Conservation (phyloP, 92 coral and sea anemone genomes). For the Palythoa grandiflora region DNA sequence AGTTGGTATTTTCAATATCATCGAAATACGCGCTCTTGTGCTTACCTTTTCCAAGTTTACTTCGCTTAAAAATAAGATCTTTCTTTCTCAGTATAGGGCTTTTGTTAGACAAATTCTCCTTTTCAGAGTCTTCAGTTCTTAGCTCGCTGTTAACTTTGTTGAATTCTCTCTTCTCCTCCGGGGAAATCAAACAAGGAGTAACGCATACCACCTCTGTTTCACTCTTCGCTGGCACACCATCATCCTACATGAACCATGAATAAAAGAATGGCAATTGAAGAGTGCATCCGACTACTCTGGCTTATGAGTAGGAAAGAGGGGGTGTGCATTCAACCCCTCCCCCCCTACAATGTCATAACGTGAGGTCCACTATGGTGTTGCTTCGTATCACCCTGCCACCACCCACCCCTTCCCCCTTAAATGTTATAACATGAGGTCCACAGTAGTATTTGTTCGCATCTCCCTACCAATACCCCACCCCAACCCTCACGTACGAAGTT, state of each 20-base stretch:
- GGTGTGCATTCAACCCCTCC: too few species aligned
- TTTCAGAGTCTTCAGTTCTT: background rate
- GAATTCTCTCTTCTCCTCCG: background rate
- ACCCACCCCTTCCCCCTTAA: too few species aligned
- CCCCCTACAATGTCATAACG: too few species aligned
- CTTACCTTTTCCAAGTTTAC: conserved; percentile 35
- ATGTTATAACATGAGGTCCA: too few species aligned
- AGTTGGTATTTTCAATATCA: background rate
- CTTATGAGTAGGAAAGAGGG: too few species aligned
- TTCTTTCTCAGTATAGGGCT: conserved; percentile 14
- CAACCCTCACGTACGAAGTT: too few species aligned
- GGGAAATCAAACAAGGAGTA: background rate
- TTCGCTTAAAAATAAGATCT: conserved; percentile 8
- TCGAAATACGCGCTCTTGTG: background rate
- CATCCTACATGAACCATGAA: background rate
- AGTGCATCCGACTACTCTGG: too few species aligned
- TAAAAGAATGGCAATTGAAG: background rate
- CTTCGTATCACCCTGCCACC: too few species aligned
- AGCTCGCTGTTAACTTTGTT: background rate
- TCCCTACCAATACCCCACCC: too few species aligned
- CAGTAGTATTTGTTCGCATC: too few species aligned
- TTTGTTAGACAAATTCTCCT: conserved; percentile 5
- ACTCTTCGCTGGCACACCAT: background rate
- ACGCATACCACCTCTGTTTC: background rate
- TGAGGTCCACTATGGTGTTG: too few species aligned